phyloP scores from a whole-genome alignment of 2,113 vertebrate genomes.

The Natator depressus region DNA sequence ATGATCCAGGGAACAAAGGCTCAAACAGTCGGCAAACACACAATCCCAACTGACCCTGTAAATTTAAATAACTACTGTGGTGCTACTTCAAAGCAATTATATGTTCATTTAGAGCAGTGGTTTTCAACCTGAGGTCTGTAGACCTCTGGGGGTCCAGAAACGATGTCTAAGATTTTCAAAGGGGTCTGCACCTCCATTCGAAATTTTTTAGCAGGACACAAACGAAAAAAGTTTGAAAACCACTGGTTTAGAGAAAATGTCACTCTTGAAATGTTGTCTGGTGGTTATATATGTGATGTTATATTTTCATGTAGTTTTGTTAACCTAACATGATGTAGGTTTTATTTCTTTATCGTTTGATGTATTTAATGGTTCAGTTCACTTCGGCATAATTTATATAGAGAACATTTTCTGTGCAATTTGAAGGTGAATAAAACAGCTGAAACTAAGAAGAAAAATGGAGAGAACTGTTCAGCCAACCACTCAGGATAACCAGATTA shows the following conservation, averaged over 20 bases:
- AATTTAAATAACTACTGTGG: too few species aligned
- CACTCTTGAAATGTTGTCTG: not conserved
- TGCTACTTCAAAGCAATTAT: not conserved
- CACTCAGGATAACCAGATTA: not conserved
- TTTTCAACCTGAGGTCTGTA: too few species aligned
- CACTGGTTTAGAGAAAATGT: not conserved
- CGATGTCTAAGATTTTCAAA: too few species aligned
- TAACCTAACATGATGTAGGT: not conserved
- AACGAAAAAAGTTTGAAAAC: not conserved
- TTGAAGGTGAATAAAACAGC: not conserved
- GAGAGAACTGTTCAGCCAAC: not conserved
- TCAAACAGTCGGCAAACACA: too few species aligned
- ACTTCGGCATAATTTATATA: not conserved
- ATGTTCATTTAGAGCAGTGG: too few species aligned
- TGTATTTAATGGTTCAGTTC: not conserved
- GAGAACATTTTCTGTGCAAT: not conserved
- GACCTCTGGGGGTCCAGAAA: too few species aligned
- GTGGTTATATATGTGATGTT: not conserved
- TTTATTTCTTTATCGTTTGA: not conserved
- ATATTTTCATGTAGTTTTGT: not conserved
- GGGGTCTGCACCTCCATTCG: too few species aligned
- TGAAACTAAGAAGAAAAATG: not conserved
- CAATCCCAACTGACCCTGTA: too few species aligned
- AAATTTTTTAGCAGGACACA: too few species aligned
- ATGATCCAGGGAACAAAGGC: too few species aligned